Conservation (phyloP, 2,888 invertebrate species). For the Ichneumon xanthorius region DNA sequence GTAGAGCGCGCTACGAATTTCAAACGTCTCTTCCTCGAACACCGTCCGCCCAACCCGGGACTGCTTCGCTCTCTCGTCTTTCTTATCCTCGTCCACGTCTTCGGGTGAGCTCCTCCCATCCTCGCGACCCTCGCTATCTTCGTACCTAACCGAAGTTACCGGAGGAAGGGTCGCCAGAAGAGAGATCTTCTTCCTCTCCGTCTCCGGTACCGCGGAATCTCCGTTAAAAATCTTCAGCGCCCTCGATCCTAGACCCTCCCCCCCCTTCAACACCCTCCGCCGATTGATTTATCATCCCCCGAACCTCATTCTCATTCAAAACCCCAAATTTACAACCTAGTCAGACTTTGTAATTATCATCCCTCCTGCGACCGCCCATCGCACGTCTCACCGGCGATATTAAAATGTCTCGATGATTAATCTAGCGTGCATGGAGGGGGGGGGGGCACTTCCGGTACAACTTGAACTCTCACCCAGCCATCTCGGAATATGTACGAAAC, state of each 20-base stretch:
- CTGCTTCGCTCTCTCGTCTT: slow-evolving; percentile 24
- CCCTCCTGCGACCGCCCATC: neutral
- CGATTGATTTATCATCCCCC: slow-evolving; percentile 62
- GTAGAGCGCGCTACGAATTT: slow-evolving; percentile 73
- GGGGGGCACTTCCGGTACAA: neutral
- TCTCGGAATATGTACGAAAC: neutral
- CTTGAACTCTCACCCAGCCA: neutral
- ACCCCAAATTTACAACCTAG: slow-evolving; percentile 52
- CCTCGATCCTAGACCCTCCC: slow-evolving; percentile 14
- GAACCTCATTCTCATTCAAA: slow-evolving; percentile 31
- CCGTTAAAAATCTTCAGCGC: slow-evolving; percentile 18
- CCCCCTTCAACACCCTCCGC: slow-evolving; percentile 19
- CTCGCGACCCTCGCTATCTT: slow-evolving; percentile 18
- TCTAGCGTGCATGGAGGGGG: slow-evolving; percentile 13
- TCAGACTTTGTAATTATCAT: slow-evolving; percentile 57
- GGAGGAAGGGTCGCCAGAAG: slow-evolving; percentile 28
- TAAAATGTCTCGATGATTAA: slow-evolving; percentile 61
- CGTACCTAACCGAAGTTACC: neutral
- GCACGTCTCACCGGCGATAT: slow-evolving; percentile 43
- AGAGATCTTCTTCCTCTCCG: slow-evolving; percentile 22
- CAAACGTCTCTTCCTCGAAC: slow-evolving; percentile 64
- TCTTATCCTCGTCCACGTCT: slow-evolving; percentile 27
- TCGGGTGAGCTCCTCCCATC: slow-evolving; percentile 7
- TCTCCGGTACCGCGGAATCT: slow-evolving; percentile 14
- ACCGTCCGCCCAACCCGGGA: neutral